phyloP scores from a whole-genome alignment of 2,113 vertebrate genomes.

The Taxidea taxus region DNA sequence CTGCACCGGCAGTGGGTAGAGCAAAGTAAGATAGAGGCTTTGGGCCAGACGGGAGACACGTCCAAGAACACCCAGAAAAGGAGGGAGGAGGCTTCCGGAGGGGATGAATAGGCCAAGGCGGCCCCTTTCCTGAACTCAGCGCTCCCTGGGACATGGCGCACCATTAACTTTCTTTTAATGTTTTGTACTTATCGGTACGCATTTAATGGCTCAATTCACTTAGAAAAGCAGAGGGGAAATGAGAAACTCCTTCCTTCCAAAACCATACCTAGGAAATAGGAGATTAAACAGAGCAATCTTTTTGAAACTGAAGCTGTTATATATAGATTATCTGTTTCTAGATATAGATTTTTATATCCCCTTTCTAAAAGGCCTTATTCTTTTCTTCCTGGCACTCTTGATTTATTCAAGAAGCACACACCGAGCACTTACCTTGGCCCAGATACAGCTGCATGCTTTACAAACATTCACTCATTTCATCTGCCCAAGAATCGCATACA shows the following conservation, averaged over 20 bases:
- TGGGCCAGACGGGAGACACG: neutral
- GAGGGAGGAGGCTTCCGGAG: slow-evolving; percentile 42
- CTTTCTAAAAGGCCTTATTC: slow-evolving; percentile 21
- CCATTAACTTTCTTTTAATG: slow-evolving; percentile 72
- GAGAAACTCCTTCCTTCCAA: slow-evolving; percentile 58
- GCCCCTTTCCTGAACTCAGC: slow-evolving; percentile 36
- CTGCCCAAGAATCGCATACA: neutral
- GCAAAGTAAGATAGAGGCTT: neutral
- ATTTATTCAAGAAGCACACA: slow-evolving; percentile 23
- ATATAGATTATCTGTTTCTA: slow-evolving; percentile 35
- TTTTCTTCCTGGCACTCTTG: neutral
- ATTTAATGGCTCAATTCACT: slow-evolving; percentile 68
- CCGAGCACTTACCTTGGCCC: neutral
- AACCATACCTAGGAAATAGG: slow-evolving; percentile 56
- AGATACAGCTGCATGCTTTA: neutral
- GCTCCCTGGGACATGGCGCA: slow-evolving; percentile 27
- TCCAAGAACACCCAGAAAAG: neutral
- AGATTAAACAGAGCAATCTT: slow-evolving; percentile 39
- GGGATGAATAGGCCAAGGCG: slow-evolving; percentile 56
- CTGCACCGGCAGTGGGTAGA: neutral
- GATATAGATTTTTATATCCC: slow-evolving; percentile 6
- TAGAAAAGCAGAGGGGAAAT: slow-evolving; percentile 58
- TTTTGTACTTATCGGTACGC: slow-evolving; percentile 67
- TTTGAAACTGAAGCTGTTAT: slow-evolving; percentile 39
- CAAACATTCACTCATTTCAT: neutral